Evolutionary conservation across 92 coral and sea anemone species (phyloP).

Genomic region (Epizoanthus stellaris): DNA sequence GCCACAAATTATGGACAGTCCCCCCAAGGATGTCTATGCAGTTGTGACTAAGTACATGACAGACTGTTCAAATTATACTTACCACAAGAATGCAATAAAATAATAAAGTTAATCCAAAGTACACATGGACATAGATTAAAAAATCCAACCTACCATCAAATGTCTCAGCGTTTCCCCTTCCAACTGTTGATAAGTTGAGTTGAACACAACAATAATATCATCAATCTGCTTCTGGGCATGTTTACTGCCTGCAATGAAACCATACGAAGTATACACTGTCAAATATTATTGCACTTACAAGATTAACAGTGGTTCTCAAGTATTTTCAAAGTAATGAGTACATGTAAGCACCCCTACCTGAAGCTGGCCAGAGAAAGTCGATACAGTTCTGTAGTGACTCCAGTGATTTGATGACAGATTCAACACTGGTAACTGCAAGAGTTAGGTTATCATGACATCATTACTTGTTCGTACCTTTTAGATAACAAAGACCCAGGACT

Average conservation of each 20-base stretch:
- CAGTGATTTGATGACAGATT: slow-evolving; percentile 80
- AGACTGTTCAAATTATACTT: no score
- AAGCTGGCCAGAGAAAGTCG: slow-evolving; percentile 90
- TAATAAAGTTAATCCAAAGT: no score
- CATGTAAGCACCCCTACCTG: slow-evolving; percentile 57
- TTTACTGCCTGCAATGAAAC: slow-evolving; percentile 62
- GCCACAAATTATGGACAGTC: no score
- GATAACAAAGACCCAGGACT: no score
- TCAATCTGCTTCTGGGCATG: slow-evolving; percentile 84
- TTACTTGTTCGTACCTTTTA: no score
- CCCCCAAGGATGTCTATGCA: no score
- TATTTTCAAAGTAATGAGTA: background rate
- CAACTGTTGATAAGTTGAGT: slow-evolving; percentile 77
- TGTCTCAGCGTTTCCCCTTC: slow-evolving; percentile 85
- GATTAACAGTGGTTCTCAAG: background rate
- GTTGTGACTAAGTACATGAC: no score
- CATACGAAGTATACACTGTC: background rate
- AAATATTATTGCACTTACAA: background rate
- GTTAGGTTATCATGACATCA: no score
- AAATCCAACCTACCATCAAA: slow-evolving; percentile 67
- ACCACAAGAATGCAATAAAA: no score
- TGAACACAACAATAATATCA: slow-evolving; percentile 71
- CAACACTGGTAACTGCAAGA: slow-evolving; percentile 78
- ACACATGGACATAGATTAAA: no score
- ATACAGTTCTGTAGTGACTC: slow-evolving; percentile 89